Percentiles rank a stretch among this genome's conserved stretches.
Evolutionary conservation across 2,113 vertebrate genomes (phyloP).

Genomic region (Onychostruthus taczanowskii): DNA sequence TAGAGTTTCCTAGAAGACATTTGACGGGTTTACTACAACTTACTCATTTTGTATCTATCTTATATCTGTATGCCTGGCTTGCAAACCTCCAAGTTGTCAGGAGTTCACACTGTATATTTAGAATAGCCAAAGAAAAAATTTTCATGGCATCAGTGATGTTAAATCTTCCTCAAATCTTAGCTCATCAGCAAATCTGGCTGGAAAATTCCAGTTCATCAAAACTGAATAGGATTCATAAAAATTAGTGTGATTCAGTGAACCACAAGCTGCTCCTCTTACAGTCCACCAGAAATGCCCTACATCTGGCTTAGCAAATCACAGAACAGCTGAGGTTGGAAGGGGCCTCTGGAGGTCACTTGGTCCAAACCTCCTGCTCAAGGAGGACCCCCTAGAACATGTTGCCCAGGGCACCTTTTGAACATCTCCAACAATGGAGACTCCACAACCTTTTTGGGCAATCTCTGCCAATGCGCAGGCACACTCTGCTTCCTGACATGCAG

Average conservation of each 20-base stretch:
- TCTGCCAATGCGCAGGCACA: rapidly evolving
- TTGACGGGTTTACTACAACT: background rate
- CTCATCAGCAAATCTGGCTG: background rate
- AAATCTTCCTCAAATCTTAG: background rate
- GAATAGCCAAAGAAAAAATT: background rate
- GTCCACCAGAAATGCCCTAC: background rate
- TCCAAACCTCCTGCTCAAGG: background rate
- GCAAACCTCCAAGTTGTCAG: background rate
- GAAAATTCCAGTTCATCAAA: background rate
- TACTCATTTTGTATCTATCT: background rate
- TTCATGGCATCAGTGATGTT: background rate
- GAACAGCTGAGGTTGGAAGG: background rate
- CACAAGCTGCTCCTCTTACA: background rate
- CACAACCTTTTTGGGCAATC: background rate
- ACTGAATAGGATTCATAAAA: background rate
- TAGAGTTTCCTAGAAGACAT: background rate
- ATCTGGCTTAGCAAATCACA: background rate
- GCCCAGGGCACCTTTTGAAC: background rate
- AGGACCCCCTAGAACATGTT: background rate
- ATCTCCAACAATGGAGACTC: background rate
- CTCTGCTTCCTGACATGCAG: background rate
- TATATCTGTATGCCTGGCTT: background rate
- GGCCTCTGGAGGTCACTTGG: background rate
- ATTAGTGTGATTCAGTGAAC: background rate
- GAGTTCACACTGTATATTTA: background rate